These are phyloP conservation scores for Tetragonula carbonaria DNA, from an alignment of 2,888 invertebrate genomes.

Conservation along the genomic window DNA sequence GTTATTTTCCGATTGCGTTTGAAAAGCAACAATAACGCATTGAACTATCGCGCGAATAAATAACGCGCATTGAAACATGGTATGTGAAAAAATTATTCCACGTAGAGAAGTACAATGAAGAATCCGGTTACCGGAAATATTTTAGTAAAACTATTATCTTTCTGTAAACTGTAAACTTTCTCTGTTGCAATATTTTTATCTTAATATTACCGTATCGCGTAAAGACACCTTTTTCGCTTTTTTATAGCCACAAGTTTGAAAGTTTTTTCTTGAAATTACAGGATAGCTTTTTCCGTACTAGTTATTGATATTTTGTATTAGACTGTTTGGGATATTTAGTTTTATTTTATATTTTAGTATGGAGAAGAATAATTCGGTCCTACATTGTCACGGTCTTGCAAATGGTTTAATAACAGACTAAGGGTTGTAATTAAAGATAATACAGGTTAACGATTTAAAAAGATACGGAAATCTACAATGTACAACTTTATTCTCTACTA, in stretches of 20 bases:
- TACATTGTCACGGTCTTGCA: no score
- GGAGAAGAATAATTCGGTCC: no score
- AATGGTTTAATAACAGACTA: no score
- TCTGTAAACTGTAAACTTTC: no score
- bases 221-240: neutral
- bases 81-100: neutral
- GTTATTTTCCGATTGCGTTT: conserved; percentile 54
- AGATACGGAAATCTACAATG: neutral
- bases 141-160: neutral
- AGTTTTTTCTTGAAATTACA: neutral
- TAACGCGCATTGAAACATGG: neutral
- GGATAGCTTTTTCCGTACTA: neutral
- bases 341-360: no score
- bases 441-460: no score
- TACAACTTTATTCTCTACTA: neutral
- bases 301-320: no score
- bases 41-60: conserved; percentile 27
- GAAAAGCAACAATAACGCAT: conserved; percentile 33
- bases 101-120: neutral
- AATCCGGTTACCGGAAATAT: conserved; percentile 4
- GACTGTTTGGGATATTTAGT: no score
- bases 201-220: neutral
- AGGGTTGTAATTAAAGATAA: no score
- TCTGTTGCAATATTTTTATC: no score
- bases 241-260: neutral